phyloP scores from a whole-genome alignment of 2,888 invertebrate species.

The Andrena haemorrhoa region DNA sequence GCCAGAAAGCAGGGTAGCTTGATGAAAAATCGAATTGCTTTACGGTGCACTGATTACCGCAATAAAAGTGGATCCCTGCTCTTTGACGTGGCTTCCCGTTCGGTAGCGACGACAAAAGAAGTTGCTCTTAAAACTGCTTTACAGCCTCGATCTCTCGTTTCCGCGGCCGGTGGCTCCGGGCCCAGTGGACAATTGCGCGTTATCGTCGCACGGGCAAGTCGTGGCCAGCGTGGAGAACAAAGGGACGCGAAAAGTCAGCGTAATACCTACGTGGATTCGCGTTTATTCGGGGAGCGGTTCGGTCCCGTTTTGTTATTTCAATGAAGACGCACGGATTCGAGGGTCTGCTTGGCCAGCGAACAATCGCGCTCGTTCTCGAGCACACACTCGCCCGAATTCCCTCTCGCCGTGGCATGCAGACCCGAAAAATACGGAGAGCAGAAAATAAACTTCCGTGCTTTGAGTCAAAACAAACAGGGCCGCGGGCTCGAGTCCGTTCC shows the following conservation, averaged over 20 bases:
- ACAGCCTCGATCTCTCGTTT: not conserved
- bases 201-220: conserved; percentile 3
- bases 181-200: not conserved
- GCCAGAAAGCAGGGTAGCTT: not conserved
- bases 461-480: conserved; percentile 60
- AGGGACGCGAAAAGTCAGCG: conserved; percentile 11
- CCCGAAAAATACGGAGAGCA: conserved; percentile 61
- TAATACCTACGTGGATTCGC: conserved; percentile 24
- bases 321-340: conserved; percentile 58
- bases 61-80: conserved; percentile 33
- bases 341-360: conserved; percentile 18
- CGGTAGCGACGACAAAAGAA: not conserved
- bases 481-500: conserved; percentile 18
- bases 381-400: conserved; percentile 4
- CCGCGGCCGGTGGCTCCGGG: not conserved
- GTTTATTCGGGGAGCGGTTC: conserved; percentile 31
- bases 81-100: not conserved
- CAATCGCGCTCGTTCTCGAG: conserved; percentile 4
- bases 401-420: conserved; percentile 43
- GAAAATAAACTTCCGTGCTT: conserved; percentile 67
- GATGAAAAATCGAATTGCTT: conserved; percentile 20
- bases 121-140: conserved; percentile 16
- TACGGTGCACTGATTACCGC: conserved; percentile 22
- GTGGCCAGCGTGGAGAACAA: not conserved
- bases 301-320: conserved; percentile 64